These are phyloP conservation scores for Ibidorhyncha struthersii DNA, from an alignment of 2,113 vertebrate genomes.

Conservation along the genomic window DNA sequence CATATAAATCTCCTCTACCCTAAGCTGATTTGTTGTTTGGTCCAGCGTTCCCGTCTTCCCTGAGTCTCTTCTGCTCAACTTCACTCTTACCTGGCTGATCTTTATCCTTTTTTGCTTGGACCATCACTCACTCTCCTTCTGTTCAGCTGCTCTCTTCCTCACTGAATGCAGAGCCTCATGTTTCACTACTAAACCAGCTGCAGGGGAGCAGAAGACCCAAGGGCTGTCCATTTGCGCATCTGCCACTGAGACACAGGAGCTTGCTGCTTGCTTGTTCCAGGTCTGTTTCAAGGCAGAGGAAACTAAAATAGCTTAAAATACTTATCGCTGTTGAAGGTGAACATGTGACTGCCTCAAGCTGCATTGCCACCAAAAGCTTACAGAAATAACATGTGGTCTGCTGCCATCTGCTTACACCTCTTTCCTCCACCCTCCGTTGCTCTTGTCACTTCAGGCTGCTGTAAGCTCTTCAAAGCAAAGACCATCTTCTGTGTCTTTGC, in stretches of 20 bases:
- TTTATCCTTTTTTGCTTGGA: neutral
- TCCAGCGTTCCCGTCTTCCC: neutral
- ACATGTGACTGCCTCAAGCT: constrained; percentile 44
- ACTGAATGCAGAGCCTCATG: fast-evolving
- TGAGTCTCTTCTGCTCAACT: neutral
- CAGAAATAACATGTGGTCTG: constrained; percentile 45
- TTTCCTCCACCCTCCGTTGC: neutral
- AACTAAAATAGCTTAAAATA: constrained; percentile 34
- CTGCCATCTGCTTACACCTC: constrained; percentile 64
- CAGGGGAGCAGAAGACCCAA: neutral
- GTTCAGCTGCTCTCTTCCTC: neutral
- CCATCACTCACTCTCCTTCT: neutral
- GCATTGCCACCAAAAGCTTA: neutral
- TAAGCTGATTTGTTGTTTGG: neutral
- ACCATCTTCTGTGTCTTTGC: neutral
- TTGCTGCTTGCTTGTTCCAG: neutral
- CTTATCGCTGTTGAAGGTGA: neutral
- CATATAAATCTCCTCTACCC: neutral
- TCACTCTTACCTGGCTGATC: neutral
- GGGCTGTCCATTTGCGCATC: neutral
- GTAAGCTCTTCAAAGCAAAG: constrained; percentile 15
- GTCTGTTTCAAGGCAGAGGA: constrained; percentile 24
- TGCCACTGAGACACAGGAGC: neutral
- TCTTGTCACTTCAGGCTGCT: constrained; percentile 38
- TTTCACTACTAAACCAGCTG: neutral